Evolutionary conservation across 2,888 invertebrate genomes (phyloP).

Genomic region (Linnaemya tessellans): DNA sequence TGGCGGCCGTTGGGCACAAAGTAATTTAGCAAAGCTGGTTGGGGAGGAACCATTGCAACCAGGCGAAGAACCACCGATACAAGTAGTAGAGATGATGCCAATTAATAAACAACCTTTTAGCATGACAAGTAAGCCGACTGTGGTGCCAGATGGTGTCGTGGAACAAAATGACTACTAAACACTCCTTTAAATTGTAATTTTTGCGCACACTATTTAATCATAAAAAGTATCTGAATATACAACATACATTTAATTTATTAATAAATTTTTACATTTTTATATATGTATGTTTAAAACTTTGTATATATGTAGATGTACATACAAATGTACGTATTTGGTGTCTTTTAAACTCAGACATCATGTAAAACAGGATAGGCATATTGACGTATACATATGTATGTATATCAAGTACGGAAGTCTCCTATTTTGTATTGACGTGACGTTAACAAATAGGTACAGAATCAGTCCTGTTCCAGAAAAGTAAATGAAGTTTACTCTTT

Average conservation of each 20-base stretch:
- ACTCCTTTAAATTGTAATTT: constrained; percentile 3
- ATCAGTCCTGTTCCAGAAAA: too few relatives aligned
- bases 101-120: constrained; percentile 83
- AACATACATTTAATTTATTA: constrained; percentile 39
- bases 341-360: too few relatives aligned
- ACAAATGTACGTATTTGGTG: too few relatives aligned
- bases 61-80: constrained; percentile 82
- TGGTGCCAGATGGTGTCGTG: constrained; percentile 72
- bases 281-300: neutral
- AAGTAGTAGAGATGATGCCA: constrained; percentile 83
- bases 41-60: constrained; percentile 83
- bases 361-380: too few relatives aligned
- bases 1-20: constrained; percentile 87
- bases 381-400: too few relatives aligned
- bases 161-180: constrained; percentile 74
- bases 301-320: too few relatives aligned
- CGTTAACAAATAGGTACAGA: too few relatives aligned
- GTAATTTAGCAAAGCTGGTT: constrained; percentile 85
- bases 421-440: too few relatives aligned
- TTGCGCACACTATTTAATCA: constrained; percentile 40
- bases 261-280: neutral
- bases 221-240: neutral
- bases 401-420: too few relatives aligned
- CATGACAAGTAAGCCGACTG: constrained; percentile 75
- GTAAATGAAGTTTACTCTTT: too few relatives aligned